These are phyloP conservation scores for Percopsis omiscomaycus DNA, from an alignment of 2,797 vertebrate genomes.

Conservation along the genomic window DNA sequence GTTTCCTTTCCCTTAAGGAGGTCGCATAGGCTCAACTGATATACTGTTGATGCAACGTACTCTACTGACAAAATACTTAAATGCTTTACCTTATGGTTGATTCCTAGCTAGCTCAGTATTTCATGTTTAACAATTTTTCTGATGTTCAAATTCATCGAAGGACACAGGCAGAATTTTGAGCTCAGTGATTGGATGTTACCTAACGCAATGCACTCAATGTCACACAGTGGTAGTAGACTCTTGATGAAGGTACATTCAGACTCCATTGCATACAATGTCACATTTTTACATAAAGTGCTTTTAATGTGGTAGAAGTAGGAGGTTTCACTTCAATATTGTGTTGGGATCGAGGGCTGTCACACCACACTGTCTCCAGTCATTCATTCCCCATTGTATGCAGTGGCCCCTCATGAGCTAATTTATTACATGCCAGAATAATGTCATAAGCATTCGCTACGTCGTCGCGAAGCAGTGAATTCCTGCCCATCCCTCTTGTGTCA, in stretches of 20 bases:
- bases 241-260: too few species aligned
- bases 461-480: constrained; percentile 64
- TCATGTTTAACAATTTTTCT: too few species aligned
- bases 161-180: too few species aligned
- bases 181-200: too few species aligned
- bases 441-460: constrained; percentile 72
- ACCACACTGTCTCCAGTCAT: not conserved
- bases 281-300: not conserved
- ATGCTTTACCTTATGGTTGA: too few species aligned
- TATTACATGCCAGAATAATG: constrained; percentile 51
- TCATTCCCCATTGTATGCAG: not conserved
- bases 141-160: too few species aligned
- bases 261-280: too few species aligned
- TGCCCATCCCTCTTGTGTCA: constrained; percentile 62
- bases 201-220: too few species aligned
- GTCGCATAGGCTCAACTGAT: constrained; percentile 9
- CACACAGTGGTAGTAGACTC: too few species aligned
- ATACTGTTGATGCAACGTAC: too few species aligned
- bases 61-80: too few species aligned
- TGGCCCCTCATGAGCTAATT: constrained; percentile 7
- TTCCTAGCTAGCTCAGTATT: too few species aligned
- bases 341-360: not conserved
- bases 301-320: not conserved
- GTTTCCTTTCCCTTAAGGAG: constrained; percentile 18
- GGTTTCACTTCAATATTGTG: constrained; percentile 13